phyloP scores from a whole-genome alignment of 2,888 invertebrate genomes.

The Eremobia ochroleuca region DNA sequence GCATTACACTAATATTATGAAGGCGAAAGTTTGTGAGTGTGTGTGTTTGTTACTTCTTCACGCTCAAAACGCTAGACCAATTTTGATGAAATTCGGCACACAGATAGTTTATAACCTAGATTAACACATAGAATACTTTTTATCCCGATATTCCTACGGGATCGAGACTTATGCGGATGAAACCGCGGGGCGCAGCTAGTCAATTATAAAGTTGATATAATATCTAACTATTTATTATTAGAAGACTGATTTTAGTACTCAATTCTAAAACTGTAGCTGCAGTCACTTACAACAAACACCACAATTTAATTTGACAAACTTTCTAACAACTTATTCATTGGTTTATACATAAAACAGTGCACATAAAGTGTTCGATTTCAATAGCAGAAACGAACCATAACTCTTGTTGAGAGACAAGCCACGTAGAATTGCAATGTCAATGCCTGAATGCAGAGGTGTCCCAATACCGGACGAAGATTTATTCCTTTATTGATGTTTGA shows the following conservation, averaged over 20 bases:
- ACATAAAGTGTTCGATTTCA: constrained; percentile 64
- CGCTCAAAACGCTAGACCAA: too few relatives aligned
- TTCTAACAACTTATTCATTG: constrained; percentile 54
- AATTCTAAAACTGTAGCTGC: not conserved
- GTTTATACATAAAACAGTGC: constrained; percentile 51
- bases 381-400: constrained; percentile 63
- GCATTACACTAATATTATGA: too few relatives aligned
- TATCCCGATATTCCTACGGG: too few relatives aligned
- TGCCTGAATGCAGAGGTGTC: constrained; percentile 68
- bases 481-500: constrained; percentile 68
- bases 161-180: too few relatives aligned
- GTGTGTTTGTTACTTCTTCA: too few relatives aligned
- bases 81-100: too few relatives aligned
- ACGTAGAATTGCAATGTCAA: constrained; percentile 72
- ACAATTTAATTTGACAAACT: constrained; percentile 47
- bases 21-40: too few relatives aligned
- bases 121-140: too few relatives aligned
- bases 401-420: constrained; percentile 64
- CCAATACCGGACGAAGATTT: constrained; percentile 67
- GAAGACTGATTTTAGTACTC: not conserved
- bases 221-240: not conserved
- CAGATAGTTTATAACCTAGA: too few relatives aligned
- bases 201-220: not conserved
- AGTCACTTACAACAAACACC: not conserved
- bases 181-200: too few relatives aligned